Evolutionary conservation across 37 sponge, comb jelly and placozoan species (phyloP).

Genomic region (Cliona cf. orientalis): DNA sequence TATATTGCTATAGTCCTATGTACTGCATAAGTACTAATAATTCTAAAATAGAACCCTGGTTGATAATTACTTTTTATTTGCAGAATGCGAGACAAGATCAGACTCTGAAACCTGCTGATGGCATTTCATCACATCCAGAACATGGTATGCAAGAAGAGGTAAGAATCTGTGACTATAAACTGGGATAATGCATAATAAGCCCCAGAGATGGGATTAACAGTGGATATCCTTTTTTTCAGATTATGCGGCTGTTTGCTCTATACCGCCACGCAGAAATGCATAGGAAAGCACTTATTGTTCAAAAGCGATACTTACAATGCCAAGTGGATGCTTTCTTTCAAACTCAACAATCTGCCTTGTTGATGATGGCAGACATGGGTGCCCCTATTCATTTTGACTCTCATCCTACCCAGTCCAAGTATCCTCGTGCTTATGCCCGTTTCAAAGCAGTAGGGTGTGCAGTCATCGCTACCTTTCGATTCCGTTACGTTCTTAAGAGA

Average conservation of each 20-base stretch:
- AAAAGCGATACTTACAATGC: conserved; percentile 59
- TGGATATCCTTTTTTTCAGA: conserved; percentile 3
- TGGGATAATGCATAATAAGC: not conserved
- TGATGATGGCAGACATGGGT: conserved; percentile 74
- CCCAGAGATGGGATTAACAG: not conserved
- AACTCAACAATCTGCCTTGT: conserved; percentile 58
- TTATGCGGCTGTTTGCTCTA: conserved; percentile 26
- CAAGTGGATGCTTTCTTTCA: conserved; percentile 73
- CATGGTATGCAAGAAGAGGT: too few species aligned
- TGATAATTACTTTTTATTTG: too few species aligned
- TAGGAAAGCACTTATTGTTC: conserved; percentile 57
- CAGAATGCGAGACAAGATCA: too few species aligned
- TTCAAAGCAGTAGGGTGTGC: conserved; percentile 24
- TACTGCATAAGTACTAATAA: too few species aligned
- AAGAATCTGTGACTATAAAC: not conserved
- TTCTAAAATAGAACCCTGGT: too few species aligned
- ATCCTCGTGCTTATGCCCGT: conserved; percentile 10
- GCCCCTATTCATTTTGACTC: conserved; percentile 21
- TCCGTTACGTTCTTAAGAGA: conserved; percentile 29
- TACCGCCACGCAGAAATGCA: conserved; percentile 60
- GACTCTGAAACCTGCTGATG: too few species aligned
- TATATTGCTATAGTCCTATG: not conserved
- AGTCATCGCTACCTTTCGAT: conserved; percentile 44
- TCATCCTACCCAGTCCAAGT: not conserved
- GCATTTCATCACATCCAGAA: too few species aligned